Conservation (phyloP, 2,797 vertebrate species). For the Acanthis flammea region DNA sequence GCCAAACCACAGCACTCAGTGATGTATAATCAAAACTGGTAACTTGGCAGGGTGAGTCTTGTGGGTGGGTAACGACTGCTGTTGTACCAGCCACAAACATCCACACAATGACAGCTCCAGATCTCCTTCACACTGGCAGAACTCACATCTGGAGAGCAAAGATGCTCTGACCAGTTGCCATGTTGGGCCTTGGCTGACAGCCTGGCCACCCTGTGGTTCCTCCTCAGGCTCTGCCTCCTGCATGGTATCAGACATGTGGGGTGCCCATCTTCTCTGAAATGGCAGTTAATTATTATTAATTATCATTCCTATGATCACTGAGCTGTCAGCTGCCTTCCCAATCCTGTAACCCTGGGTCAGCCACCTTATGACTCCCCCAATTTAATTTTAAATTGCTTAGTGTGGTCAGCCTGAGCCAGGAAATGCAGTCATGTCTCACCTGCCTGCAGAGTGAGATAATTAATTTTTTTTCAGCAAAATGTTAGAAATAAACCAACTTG, state of each 20-base stretch:
- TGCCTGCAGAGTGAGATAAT: not conserved
- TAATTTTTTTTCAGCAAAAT: not conserved
- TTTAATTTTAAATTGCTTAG: not conserved
- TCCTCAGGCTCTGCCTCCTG: not conserved
- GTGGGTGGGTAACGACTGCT: rapidly evolving
- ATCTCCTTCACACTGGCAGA: rapidly evolving
- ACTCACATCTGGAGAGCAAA: rapidly evolving
- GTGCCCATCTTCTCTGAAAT: not conserved
- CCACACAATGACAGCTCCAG: rapidly evolving
- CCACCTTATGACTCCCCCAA: not conserved
- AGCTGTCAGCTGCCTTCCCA: not conserved
- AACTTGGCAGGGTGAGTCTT: not conserved
- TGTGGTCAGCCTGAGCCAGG: not conserved
- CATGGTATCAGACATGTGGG: rapidly evolving
- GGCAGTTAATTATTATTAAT: not conserved
- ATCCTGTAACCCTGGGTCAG: not conserved
- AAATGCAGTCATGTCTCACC: not conserved
- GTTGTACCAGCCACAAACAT: not conserved
- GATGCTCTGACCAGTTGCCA: rapidly evolving
- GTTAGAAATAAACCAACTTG: not conserved
- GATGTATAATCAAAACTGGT: not conserved
- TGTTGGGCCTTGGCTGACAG: rapidly evolving
- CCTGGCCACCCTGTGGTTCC: rapidly evolving
- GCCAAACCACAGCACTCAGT: not conserved
- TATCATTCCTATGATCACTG: rapidly evolving